These are phyloP conservation scores for Stenichneumon culpator DNA, from an alignment of 2,888 invertebrate genomes.

Conservation along the genomic window DNA sequence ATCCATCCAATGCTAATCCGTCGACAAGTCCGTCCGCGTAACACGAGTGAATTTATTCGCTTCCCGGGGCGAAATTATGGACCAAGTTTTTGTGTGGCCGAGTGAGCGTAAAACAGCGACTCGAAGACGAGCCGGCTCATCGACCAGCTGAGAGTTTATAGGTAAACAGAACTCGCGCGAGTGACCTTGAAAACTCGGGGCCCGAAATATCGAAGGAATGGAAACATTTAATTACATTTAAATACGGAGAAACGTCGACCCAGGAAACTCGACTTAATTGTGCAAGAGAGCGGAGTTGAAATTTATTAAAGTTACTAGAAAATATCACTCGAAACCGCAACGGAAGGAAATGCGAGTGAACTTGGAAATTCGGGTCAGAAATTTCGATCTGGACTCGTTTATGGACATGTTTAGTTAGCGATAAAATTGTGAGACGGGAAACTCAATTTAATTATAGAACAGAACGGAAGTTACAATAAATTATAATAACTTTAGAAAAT, in stretches of 20 bases:
- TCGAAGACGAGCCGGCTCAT: not conserved
- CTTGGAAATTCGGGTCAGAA: too few relatives aligned
- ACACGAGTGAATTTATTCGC: not conserved
- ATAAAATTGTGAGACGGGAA: too few relatives aligned
- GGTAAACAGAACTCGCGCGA: not conserved
- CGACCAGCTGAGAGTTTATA: not conserved
- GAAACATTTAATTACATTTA: not conserved
- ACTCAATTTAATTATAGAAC: too few relatives aligned
- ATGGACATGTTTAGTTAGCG: too few relatives aligned
- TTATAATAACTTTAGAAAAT: too few relatives aligned
- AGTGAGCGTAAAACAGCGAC: not conserved
- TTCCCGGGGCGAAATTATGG: not conserved
- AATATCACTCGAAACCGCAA: too few relatives aligned
- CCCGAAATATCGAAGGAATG: not conserved
- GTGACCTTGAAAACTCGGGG: not conserved
- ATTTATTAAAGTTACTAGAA: too few relatives aligned
- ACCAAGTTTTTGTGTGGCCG: not conserved
- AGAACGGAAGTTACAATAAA: too few relatives aligned
- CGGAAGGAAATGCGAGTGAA: too few relatives aligned
- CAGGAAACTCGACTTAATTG: not conserved
- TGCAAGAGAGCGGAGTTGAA: too few relatives aligned
- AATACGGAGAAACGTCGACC: too few relatives aligned
- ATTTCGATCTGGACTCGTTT: too few relatives aligned
- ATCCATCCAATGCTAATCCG: constrained; percentile 26
- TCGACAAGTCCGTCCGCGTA: not conserved